Percentiles rank a stretch among this genome's conserved stretches.
Evolutionary conservation across 2,113 vertebrate species (phyloP).

Genomic region (Acrocephalus kingi): DNA sequence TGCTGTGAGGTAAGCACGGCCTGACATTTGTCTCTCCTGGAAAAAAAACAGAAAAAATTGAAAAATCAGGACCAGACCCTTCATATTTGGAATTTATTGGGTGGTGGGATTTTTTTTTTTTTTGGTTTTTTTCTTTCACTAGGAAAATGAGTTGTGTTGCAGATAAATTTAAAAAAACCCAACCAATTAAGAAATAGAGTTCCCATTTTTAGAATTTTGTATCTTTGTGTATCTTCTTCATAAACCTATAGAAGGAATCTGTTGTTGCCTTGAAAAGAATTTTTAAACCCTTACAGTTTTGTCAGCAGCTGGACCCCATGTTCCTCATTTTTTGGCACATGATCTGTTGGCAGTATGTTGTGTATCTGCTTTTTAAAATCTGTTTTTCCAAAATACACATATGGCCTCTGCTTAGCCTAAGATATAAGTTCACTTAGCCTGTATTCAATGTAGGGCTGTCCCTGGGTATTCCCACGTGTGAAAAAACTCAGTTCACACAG

Average conservation of each 20-base stretch:
- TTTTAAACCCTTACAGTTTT: background rate
- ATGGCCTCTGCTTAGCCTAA: background rate
- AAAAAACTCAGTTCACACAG: background rate
- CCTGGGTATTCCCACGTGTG: background rate
- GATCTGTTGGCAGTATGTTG: background rate
- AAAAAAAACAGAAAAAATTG: background rate
- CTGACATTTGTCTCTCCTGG: background rate
- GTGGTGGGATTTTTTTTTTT: too few relatives aligned
- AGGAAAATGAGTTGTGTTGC: background rate
- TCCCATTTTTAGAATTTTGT: background rate
- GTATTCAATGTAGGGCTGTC: background rate
- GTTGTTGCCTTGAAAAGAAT: background rate
- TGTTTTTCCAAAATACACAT: background rate
- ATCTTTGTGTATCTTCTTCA: background rate
- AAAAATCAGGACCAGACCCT: background rate
- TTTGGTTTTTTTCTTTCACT: too few relatives aligned
- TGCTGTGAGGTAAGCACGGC: background rate
- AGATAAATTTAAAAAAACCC: background rate
- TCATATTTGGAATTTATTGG: background rate
- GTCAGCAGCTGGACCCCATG: fast-evolving
- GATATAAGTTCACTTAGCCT: background rate
- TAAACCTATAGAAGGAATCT: background rate
- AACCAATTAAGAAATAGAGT: background rate
- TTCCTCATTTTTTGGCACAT: background rate
- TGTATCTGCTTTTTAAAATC: background rate